Percentiles rank a stretch among this genome's conserved stretches.
Conservation (phyloP, 2,888 invertebrate genomes). For the Eupithecia dodoneata region DNA sequence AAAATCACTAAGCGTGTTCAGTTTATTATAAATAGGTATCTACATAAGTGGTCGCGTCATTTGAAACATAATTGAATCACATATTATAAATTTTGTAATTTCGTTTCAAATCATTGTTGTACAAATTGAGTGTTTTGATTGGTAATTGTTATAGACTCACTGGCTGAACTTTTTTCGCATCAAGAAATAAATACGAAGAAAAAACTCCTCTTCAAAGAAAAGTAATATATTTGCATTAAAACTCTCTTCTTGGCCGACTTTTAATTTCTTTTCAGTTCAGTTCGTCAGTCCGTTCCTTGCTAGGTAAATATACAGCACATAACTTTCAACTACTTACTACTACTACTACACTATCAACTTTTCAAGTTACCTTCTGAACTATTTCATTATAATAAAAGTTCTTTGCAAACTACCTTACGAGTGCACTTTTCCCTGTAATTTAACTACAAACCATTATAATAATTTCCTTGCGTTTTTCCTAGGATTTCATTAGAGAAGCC, state of each 20-base stretch:
- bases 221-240: not conserved
- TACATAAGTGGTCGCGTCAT: not conserved
- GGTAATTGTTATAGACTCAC: not conserved
- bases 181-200: not conserved
- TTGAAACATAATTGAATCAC: not conserved
- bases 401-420: not conserved
- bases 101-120: not conserved
- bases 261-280: not conserved
- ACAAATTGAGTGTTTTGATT: not conserved
- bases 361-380: not conserved
- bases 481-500: conserved; percentile 39
- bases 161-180: not conserved
- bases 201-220: not conserved
- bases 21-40: too few species aligned
- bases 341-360: too few species aligned
- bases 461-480: conserved; percentile 30
- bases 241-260: not conserved
- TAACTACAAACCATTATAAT: conserved; percentile 9
- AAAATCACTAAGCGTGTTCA: not conserved
- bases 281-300: not conserved
- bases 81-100: not conserved
- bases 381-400: not conserved
- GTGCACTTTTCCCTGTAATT: not conserved
- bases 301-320: not conserved
- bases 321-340: too few species aligned